Conservation (phyloP, 2,888 invertebrate genomes). For the Thera britannica region DNA sequence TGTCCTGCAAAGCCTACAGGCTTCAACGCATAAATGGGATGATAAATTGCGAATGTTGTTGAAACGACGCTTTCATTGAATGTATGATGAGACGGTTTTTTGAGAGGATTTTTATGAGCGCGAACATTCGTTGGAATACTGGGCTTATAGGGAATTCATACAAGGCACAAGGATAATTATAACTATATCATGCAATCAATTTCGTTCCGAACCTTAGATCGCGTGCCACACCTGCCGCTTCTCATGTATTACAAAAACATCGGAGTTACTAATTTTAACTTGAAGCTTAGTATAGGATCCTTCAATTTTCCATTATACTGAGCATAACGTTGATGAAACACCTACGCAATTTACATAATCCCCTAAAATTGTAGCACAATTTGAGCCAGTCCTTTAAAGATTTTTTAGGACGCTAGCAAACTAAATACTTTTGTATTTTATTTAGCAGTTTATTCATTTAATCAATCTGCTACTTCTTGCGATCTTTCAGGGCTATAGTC, state of each 20-base stretch:
- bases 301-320: constrained; percentile 33
- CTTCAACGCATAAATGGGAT: constrained; percentile 25
- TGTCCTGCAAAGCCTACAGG: constrained; percentile 36
- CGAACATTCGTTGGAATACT: constrained; percentile 1
- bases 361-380: neutral
- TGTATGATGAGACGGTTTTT: constrained; percentile 27
- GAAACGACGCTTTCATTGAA: constrained; percentile 32
- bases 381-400: neutral
- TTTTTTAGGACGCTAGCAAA: too few species aligned
- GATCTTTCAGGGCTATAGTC: too few species aligned
- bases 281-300: constrained; percentile 1
- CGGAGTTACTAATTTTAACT: constrained; percentile 6
- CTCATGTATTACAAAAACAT: constrained; percentile 7
- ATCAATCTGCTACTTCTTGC: too few species aligned
- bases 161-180: neutral
- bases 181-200: neutral
- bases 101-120: constrained; percentile 21
- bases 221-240: constrained; percentile 14
- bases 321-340: constrained; percentile 23
- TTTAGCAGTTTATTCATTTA: too few species aligned
- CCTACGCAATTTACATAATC: neutral
- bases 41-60: constrained; percentile 40
- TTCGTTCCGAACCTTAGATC: neutral
- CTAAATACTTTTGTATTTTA: too few species aligned
- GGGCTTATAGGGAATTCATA: neutral